Percentiles rank a stretch among this genome's conserved stretches.
These are phyloP conservation scores for Habropoda laboriosa DNA, from an alignment of 1,140 invertebrate genomes.

Conservation along the genomic window DNA sequence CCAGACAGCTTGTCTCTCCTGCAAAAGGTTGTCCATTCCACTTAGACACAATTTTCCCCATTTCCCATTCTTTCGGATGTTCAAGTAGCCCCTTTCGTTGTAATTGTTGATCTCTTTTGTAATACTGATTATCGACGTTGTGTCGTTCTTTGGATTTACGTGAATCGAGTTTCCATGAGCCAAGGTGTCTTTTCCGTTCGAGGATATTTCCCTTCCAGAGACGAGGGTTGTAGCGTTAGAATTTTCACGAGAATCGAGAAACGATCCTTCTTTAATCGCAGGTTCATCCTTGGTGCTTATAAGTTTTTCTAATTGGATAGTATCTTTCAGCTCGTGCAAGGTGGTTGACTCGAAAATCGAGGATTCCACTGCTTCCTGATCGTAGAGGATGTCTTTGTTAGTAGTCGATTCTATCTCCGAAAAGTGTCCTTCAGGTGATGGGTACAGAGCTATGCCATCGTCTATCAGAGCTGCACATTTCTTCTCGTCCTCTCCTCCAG, in stretches of 20 bases:
- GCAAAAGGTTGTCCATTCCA: slow-evolving; percentile 63
- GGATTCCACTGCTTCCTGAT: slow-evolving; percentile 70
- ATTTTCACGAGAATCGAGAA: background rate
- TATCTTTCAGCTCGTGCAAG: slow-evolving; percentile 33
- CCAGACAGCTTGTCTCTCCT: slow-evolving; percentile 76
- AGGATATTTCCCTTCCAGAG: slow-evolving; percentile 74
- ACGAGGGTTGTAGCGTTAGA: slow-evolving; percentile 50
- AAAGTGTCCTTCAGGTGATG: slow-evolving; percentile 2
- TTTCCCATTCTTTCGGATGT: slow-evolving; percentile 88
- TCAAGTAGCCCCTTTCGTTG: slow-evolving; percentile 85
- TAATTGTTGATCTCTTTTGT: slow-evolving; percentile 74
- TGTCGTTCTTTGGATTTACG: slow-evolving; percentile 15
- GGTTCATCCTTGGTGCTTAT: slow-evolving; percentile 11
- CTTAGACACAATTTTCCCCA: slow-evolving; percentile 89
- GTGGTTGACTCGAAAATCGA: slow-evolving; percentile 70
- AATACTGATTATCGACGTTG: slow-evolving; percentile 34
- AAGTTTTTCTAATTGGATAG: slow-evolving; percentile 39
- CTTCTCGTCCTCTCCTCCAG: slow-evolving; percentile 90
- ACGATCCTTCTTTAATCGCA: background rate
- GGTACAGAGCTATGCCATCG: too few relatives aligned
- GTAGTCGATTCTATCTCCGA: slow-evolving; percentile 46
- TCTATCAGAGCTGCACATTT: slow-evolving; percentile 84
- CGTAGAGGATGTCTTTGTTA: slow-evolving; percentile 34
- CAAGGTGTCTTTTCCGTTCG: slow-evolving; percentile 61
- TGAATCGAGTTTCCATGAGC: slow-evolving; percentile 57